These are phyloP conservation scores for Scopus umbretta DNA, from an alignment of 2,113 vertebrate species.

Conservation along the genomic window DNA sequence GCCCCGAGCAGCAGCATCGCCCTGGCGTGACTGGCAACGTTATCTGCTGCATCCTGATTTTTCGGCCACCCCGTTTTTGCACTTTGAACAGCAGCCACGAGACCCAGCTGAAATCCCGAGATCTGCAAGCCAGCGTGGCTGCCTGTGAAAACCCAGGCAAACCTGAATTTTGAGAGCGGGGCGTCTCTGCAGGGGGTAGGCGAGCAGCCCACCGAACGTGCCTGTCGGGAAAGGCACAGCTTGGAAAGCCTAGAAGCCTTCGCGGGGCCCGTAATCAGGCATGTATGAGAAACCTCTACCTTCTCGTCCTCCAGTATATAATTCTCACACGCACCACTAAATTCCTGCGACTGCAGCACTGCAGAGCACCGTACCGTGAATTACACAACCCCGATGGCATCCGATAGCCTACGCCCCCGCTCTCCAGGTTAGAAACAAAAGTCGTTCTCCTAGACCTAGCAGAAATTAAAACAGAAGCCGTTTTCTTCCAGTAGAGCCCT, in stretches of 20 bases:
- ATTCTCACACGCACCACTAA: background rate
- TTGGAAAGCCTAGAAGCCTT: background rate
- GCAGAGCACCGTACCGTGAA: fast-evolving
- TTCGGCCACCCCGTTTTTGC: background rate
- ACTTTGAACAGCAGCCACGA: background rate
- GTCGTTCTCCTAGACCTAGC: background rate
- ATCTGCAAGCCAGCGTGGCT: background rate
- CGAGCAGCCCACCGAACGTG: background rate
- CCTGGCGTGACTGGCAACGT: background rate
- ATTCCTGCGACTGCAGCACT: background rate
- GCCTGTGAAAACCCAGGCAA: background rate
- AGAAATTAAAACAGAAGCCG: background rate
- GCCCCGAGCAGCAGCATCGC: background rate
- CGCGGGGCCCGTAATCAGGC: background rate
- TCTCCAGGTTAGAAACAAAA: background rate
- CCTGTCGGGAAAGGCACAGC: background rate
- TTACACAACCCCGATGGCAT: background rate
- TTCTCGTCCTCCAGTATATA: background rate
- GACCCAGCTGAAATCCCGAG: background rate
- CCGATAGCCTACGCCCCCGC: background rate
- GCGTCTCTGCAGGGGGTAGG: background rate
- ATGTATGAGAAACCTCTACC: background rate
- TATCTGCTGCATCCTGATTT: background rate
- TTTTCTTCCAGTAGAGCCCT: background rate
- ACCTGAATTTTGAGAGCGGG: background rate